A percentile compares a stretch with the other conserved stretches of the same genome.
phyloP scores from a whole-genome alignment of 2,797 vertebrate genomes.

The Halcyon badia region DNA sequence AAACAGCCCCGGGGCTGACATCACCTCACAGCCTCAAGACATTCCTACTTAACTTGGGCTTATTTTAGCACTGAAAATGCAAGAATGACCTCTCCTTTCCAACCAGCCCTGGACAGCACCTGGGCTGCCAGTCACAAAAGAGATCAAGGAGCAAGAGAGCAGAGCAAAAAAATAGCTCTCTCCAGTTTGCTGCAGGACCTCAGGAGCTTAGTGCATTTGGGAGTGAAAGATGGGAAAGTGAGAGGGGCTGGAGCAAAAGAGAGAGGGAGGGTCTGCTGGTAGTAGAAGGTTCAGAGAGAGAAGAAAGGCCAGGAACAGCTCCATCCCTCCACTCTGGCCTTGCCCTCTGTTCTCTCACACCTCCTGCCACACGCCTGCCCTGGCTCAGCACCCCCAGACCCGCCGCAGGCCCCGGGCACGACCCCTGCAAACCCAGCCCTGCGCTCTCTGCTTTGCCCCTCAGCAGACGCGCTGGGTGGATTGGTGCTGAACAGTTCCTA shows the following conservation, averaged over 20 bases:
- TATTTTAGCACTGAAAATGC: neutral
- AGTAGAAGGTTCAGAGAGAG: neutral
- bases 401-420: too few species aligned
- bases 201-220: neutral
- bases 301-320: neutral
- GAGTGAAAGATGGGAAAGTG: neutral
- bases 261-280: neutral
- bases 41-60: neutral
- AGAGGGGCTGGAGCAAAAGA: neutral
- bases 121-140: slow-evolving; percentile 13
- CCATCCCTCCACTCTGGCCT: neutral
- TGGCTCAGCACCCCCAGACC: neutral
- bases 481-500: neutral
- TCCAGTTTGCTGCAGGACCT: slow-evolving; percentile 12
- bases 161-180: neutral
- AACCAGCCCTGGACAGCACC: neutral
- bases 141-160: neutral
- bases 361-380: neutral
- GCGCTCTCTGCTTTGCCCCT: too few species aligned
- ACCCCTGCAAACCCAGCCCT: neutral
- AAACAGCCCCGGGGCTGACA: slow-evolving; percentile 25
- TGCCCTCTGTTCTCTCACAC: fast-evolving
- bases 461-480: neutral
- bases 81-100: slow-evolving; percentile 15
- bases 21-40: neutral